Evolutionary conservation across 2,113 vertebrate genomes (phyloP), one percentile per base, ranked within the genome.

Genomic region (Barbus barbus): DNA sequence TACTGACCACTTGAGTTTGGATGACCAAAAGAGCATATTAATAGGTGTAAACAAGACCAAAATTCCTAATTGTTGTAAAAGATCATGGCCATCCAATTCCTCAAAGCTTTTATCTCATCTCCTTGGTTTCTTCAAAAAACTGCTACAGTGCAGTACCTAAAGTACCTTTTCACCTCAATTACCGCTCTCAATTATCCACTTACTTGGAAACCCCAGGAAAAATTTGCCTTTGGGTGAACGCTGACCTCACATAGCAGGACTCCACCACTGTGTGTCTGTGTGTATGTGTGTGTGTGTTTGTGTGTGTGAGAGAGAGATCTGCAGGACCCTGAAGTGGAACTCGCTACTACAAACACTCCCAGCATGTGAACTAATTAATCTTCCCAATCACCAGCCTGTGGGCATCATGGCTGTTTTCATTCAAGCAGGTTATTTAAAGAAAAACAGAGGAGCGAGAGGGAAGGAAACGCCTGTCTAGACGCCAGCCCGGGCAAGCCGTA

Each of bases 381-480:
- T 94, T 94, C 88, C 92, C 91, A 92, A 93, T 93, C 93, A 94
- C 89, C 91, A 91, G 89, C 90, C 92, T 83, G 86, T 69, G 86
- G 91, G 90, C 90, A 94, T 93, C 92, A 86, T 89, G 93, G 91
- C 91, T 92, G 90, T 92, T 93, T 94, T 93, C 88, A 86, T 90
- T 92, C 88, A 67, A 78, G 87, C 86, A 88, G 89, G 88, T 92
- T 93, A 91, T 92, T 94, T 92, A 91, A 91, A 88, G 85, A 92
- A 92, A 93, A 91, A 91, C 78, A 93, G 92, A 92, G 89, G 92
- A 92, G n/a, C n/a, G 92, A 90, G 85, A 86, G 91, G 92, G 93
- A 94, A 94, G 94, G 94, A 95, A 94, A 94, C 90, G 90, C 90
- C 93, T 93, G 93, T 94, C 94, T 94, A 94, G 93, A 95, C 93